A percentile compares a stretch with the other conserved stretches of the same genome.
Evolutionary conservation across 2,797 vertebrate genomes (phyloP).

Genomic region (Tauraco hartlaubi): DNA sequence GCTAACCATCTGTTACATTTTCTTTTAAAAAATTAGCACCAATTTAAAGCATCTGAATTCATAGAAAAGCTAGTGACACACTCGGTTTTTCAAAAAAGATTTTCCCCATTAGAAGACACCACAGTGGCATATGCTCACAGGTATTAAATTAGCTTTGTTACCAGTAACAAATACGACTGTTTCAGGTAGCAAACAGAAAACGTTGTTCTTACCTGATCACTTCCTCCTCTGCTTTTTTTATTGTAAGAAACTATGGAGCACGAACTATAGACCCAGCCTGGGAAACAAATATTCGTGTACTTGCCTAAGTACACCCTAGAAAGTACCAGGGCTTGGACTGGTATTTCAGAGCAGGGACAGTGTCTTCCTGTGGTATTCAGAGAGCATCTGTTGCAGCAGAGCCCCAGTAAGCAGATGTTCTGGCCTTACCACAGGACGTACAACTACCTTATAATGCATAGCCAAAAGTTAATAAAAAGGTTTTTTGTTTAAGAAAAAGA

Average conservation of each 20-base stretch:
- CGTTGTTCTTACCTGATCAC: background rate
- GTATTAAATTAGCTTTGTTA: background rate
- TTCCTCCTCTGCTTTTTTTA: background rate
- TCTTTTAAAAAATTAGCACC: conserved; percentile 74
- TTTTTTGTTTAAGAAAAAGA: background rate
- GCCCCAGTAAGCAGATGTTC: background rate
- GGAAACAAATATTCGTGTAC: background rate
- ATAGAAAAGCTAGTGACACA: conserved; percentile 62
- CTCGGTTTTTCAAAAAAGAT: conserved; percentile 3
- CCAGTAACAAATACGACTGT: background rate
- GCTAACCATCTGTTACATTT: conserved; percentile 60
- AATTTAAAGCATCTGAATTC: conserved; percentile 65
- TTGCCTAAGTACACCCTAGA: background rate
- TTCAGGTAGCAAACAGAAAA: background rate
- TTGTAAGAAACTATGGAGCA: background rate
- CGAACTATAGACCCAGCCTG: background rate
- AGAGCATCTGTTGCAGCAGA: background rate
- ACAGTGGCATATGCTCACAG: background rate
- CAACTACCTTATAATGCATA: background rate
- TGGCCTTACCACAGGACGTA: background rate
- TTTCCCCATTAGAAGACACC: background rate
- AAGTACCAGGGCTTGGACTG: background rate
- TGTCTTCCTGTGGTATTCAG: fast-evolving
- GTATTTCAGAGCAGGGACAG: background rate
- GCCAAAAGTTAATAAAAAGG: background rate